Evolutionary conservation across 1,140 invertebrate species (phyloP), one percentile per base, ranked within the genome.

Genomic region (Dysdera silvatica): DNA sequence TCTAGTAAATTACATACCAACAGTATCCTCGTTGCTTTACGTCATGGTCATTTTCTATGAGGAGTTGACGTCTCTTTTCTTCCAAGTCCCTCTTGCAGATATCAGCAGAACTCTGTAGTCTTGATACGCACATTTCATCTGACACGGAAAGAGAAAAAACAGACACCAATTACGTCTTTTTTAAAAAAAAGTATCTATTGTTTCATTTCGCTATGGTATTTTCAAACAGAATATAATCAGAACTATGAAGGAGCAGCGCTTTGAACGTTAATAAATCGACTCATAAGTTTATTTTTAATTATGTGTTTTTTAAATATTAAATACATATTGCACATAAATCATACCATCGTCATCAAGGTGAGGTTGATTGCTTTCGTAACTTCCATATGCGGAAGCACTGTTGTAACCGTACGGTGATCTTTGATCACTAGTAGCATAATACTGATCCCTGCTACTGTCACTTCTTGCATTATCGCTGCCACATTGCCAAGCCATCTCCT

Each of bases 401-500:
- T n/a, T n/a, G n/a, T n/a, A n/a, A n/a, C 47, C 48, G 14, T 53
- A 18, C 32, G 20, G 16, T 6, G 52, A 28, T 16, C 28, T 43
- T 24, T 51, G 23, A 31, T 61, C 51, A n/a, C 26, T 41, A 0
- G 49, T 61, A 5, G 37, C n/a, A n/a, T n/a, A 43, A 18, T 51
- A 61, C 20, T 24, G 18, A 28, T 61, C 54, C 20, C 59, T 52
- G 0, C 58, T 49, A 23, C 41, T 51, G 37, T 31, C 28, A 16
- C 5, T 4, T n/a, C n/a, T n/a, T 0, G 2, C 0, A 2, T 40
- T 14, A 4, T 33, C 35, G 0, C 26, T 35, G 14, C 43, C 61
- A 18, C 65, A 67, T 28, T 61, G 60, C 65, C 65, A 67, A 1
- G 65, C 31, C 41, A 67, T 48, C 37, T 67, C 65, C 10, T 58